Evolutionary conservation across 2,113 vertebrate species (phyloP).

Genomic region (Salminus brasiliensis): DNA sequence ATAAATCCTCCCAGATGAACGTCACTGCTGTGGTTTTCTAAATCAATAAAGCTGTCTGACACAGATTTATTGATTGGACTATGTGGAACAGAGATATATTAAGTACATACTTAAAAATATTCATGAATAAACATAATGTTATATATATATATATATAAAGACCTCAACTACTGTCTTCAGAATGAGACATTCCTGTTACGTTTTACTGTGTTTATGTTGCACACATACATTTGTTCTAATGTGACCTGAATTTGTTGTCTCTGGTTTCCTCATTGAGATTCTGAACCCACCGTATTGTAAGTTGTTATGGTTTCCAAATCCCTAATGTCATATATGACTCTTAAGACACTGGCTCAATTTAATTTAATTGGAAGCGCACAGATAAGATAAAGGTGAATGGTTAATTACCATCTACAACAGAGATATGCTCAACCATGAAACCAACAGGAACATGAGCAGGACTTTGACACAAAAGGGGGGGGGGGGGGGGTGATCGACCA

Average conservation of each 20-base stretch:
- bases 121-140: neutral
- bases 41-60: no score
- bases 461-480: conserved; percentile 10
- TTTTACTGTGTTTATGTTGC: neutral
- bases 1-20: no score
- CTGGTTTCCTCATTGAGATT: no score
- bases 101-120: no score
- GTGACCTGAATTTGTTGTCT: no score
- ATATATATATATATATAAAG: neutral
- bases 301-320: neutral
- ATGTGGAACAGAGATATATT: no score
- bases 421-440: conserved; percentile 9
- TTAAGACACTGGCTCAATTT: conserved; percentile 9
- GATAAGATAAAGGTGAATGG: conserved; percentile 44
- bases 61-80: no score
- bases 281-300: neutral
- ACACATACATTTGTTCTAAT: no score
- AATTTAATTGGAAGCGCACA: conserved; percentile 40
- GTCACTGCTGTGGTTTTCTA: no score
- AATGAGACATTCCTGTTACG: no score
- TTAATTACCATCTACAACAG: conserved; percentile 17
- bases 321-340: neutral
- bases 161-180: no score
- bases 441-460: neutral
- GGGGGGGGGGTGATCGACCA: no score